Evolutionary conservation across 2,888 invertebrate species (phyloP).

Genomic region (Pyrgus malvae): DNA sequence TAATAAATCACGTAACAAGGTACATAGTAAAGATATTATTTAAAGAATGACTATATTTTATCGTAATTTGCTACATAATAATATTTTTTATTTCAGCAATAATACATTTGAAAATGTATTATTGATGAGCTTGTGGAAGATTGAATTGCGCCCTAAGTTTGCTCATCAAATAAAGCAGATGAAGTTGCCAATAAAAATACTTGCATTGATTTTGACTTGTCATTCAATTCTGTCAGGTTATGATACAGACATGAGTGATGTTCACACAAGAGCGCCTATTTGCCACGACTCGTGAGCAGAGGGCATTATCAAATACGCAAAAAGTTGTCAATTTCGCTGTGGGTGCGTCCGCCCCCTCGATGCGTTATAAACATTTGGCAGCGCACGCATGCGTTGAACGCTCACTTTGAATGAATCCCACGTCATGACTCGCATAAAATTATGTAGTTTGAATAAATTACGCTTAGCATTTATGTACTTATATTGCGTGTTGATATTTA

Average conservation of each 20-base stretch:
- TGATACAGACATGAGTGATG: conserved; percentile 55
- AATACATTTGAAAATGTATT: too few relatives aligned
- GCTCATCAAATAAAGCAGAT: conserved; percentile 52
- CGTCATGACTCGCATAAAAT: conserved; percentile 18
- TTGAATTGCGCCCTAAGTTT: conserved; percentile 42
- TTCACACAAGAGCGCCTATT: conserved; percentile 53
- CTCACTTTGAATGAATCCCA: background rate
- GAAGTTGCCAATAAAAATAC: conserved; percentile 60
- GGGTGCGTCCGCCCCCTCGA: conserved; percentile 51
- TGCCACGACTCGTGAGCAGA: conserved; percentile 60
- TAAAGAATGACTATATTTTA: too few relatives aligned
- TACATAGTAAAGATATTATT: too few relatives aligned
- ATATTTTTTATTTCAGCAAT: too few relatives aligned
- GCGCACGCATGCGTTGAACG: conserved; percentile 21
- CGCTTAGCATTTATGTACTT: background rate
- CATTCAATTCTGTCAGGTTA: conserved; percentile 57
- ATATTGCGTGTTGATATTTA: too few relatives aligned
- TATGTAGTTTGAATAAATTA: conserved; percentile 21
- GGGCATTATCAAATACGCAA: conserved; percentile 61
- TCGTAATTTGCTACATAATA: too few relatives aligned
- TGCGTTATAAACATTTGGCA: conserved; percentile 35
- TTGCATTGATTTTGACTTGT: conserved; percentile 60
- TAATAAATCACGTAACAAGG: too few relatives aligned
- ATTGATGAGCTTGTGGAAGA: too few relatives aligned
- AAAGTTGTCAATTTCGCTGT: conserved; percentile 57